phyloP scores from a whole-genome alignment of 1,140 invertebrate genomes.

The Zaprionus taronus region DNA sequence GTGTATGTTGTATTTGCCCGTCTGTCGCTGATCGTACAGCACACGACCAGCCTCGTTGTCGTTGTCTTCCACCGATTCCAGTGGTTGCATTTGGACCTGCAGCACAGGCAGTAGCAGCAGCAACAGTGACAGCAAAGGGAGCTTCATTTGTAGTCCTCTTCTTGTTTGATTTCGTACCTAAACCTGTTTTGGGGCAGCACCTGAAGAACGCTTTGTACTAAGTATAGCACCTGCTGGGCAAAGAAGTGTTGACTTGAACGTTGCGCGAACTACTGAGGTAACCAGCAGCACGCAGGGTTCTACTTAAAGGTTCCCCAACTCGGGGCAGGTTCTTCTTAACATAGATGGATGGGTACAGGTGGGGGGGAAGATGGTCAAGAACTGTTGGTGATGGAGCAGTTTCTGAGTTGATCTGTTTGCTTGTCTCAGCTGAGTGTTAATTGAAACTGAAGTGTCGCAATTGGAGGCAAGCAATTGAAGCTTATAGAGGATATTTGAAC shows the following conservation, averaged over 20 bases:
- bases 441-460: not conserved
- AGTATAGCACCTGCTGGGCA: not conserved
- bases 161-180: constrained; percentile 24
- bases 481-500: not conserved
- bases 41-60: constrained; percentile 40
- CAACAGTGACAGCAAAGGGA: constrained; percentile 35
- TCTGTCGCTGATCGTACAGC: constrained; percentile 90
- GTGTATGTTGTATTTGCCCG: constrained; percentile 91
- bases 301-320: constrained; percentile 62
- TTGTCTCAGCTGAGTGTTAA: not conserved
- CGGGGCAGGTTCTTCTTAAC: not conserved
- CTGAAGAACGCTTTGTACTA: constrained; percentile 4
- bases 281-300: constrained; percentile 30
- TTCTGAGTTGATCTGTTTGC: not conserved
- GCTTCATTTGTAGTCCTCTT: not conserved
- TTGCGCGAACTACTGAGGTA: constrained; percentile 57
- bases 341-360: not conserved
- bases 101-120: constrained; percentile 28
- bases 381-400: not conserved
- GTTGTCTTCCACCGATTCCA: constrained; percentile 34
- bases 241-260: constrained; percentile 50
- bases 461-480: not conserved
- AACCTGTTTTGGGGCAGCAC: constrained; percentile 59
- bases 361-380: not conserved
- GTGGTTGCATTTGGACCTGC: constrained; percentile 53